A percentile compares a stretch with the other conserved stretches of the same genome.
phyloP scores from a whole-genome alignment of 1,140 invertebrate species.

The Caligus rogercresseyi region DNA sequence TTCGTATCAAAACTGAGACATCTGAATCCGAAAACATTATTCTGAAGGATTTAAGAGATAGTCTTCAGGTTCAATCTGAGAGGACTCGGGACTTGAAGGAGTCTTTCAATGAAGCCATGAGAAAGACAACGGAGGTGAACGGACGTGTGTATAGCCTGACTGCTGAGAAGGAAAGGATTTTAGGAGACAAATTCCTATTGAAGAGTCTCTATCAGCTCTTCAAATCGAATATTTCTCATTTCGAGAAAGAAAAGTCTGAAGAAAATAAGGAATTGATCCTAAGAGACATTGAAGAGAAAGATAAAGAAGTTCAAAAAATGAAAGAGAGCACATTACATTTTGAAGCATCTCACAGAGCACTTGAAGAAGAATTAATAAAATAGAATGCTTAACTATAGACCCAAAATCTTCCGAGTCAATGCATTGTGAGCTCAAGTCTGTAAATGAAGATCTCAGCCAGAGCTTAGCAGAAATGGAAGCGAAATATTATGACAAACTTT shows the following conservation, averaged over 20 bases:
- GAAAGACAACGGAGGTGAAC: not conserved
- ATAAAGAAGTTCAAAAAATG: too few relatives aligned
- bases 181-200: not conserved
- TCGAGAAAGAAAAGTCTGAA: slow-evolving; percentile 1
- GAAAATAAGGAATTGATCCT: too few relatives aligned
- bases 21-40: not conserved
- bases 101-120: not conserved
- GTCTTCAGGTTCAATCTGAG: not conserved
- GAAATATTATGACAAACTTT: too few relatives aligned
- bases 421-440: too few relatives aligned
- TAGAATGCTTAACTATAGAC: not conserved
- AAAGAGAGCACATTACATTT: not conserved
- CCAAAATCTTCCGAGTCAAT: too few relatives aligned
- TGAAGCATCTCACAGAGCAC: not conserved
- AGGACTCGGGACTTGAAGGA: not conserved
- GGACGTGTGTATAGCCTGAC: not conserved
- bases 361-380: not conserved
- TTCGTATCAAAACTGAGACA: not conserved
- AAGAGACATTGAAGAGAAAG: too few relatives aligned
- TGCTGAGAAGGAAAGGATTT: not conserved
- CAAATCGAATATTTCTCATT: not conserved
- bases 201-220: not conserved
- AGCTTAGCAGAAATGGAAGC: too few relatives aligned
- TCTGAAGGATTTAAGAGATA: not conserved
- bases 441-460: too few relatives aligned